These are phyloP conservation scores for Dallia pectoralis DNA, from an alignment of 2,797 vertebrate species.

Conservation along the genomic window DNA sequence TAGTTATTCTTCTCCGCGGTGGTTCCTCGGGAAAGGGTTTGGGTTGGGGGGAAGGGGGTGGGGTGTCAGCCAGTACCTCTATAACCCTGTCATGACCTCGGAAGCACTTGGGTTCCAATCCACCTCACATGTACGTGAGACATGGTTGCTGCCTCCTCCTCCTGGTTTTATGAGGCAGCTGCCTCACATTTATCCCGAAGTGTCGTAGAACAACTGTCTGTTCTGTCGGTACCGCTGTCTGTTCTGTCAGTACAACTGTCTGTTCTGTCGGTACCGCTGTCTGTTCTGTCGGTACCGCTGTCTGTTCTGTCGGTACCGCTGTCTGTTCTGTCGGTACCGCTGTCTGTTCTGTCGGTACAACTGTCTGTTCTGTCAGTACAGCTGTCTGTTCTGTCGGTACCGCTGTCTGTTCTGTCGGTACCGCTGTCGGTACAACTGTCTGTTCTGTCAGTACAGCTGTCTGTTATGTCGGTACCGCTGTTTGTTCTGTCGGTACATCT, in stretches of 20 bases:
- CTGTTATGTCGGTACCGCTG: background rate
- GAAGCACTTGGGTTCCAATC: background rate
- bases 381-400: background rate
- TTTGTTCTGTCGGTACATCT: too few species aligned
- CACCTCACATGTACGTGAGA: background rate
- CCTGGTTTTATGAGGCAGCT: too few species aligned
- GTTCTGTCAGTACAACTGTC: background rate
- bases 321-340: background rate
- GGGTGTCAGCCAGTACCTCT: background rate
- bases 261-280: background rate
- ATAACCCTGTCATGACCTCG: background rate
- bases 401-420: background rate
- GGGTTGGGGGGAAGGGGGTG: too few species aligned
- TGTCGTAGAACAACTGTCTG: background rate
- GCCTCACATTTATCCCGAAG: too few species aligned
- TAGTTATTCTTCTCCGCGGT: background rate
- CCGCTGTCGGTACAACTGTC: too few species aligned
- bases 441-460: background rate
- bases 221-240: background rate
- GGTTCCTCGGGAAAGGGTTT: background rate
- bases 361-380: background rate
- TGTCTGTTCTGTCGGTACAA: background rate
- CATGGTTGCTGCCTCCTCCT: too few species aligned
- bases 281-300: background rate
- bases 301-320: background rate